Base-by-base conservation (phyloP, 2,888 invertebrate genomes). In the Thelaira solivaga region DNA sequence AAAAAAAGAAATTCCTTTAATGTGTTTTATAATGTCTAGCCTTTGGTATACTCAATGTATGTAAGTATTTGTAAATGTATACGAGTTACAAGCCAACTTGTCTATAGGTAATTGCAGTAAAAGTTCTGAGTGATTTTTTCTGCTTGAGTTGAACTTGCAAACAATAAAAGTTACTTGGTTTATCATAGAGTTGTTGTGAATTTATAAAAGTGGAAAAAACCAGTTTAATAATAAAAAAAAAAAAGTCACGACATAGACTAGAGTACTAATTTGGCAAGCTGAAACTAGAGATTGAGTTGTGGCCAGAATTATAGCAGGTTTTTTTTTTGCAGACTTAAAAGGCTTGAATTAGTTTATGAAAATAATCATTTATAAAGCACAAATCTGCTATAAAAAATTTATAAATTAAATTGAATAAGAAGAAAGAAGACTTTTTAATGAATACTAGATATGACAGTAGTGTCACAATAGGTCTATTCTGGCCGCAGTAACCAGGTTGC, bases 121-220 rank as follows among this genome's bases (percentile, higher is more conserved):
- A 64, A 64, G 64, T 72, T 72, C 72, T 72, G 72, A 72, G 72
- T 72, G 16, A 7, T 2, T 53, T 53, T 43, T 53, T 45, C 4
- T 8, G 36, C 43, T 53, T 45, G 62, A 72, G 62, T 45, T 34
- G 49, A 29, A 34, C 43, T 31, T 16, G 8, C 16, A n/a, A 34
- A 43, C 16, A 34, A 16, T 41, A 51, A 16, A 1, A 51, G 8
- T 45, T 55, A 24, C n/a, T 49, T 22, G 36, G 22, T 51, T 49
- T 5, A 64, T n/a, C 29, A 16, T 29, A 8, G 13, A 18, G 29
- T 31, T 24, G n/a, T 59, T 11, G 10, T 5, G 4, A 31, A 7
- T 57, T n/a, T 41, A 4, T 4, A 4, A 39, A n/a, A 2, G 4
- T 20, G 16, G 31, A 36, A 55, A 55, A 53, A 64, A 72, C 72